Evolutionary conservation across 2,888 invertebrate genomes (phyloP), one percentile per base, ranked within the genome.

Genomic region (Noctuana brunneofusca): DNA sequence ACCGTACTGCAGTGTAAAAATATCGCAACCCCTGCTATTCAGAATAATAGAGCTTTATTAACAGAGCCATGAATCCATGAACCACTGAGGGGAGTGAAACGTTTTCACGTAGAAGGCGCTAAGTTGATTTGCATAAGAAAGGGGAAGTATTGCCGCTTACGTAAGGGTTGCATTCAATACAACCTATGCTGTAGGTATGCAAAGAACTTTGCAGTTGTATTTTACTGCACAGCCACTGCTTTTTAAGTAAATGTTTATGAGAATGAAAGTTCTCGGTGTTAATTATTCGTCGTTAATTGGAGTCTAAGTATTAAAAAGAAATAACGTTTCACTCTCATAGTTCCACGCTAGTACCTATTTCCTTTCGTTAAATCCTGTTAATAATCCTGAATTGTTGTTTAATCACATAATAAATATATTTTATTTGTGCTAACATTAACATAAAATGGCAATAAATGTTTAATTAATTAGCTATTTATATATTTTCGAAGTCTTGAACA

Each of bases 141-240:
- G 43, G 59, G 59, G 43, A 52, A 30, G 35, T 38, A 52, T 22
- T 16, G 41, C 12, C 30, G 32, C 27, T 59, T 59, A 58, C 38
- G 43, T 53, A 59, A 59, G 59, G 59, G 52, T 32, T 52, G 43
- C 43, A 50, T 58, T 58, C 41, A 41, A 59, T 59, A 59, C 52
- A 30, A 27, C 35, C 38, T 56, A n/a, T 4, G 24, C 20, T n/a
- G 30, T 52, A 52, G 18, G 54, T 38, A 54, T 6, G 35, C 52
- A 35, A 22, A 22, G 22, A 38, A 22, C n/a, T 54, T 35, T 54
- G 54, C 38, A 2, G 11, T 12, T 1, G 53, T 30, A 32, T 32
- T 14, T 41, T 16, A 16, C 4, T 5, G 2, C 22, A 38, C 32
- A 32, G 12, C 12, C 11, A 32, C 12, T 32, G 32, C 32, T 12